Base-by-base conservation (phyloP, 2,113 vertebrate species). In the Leptobrachium ailaonicum region DNA sequence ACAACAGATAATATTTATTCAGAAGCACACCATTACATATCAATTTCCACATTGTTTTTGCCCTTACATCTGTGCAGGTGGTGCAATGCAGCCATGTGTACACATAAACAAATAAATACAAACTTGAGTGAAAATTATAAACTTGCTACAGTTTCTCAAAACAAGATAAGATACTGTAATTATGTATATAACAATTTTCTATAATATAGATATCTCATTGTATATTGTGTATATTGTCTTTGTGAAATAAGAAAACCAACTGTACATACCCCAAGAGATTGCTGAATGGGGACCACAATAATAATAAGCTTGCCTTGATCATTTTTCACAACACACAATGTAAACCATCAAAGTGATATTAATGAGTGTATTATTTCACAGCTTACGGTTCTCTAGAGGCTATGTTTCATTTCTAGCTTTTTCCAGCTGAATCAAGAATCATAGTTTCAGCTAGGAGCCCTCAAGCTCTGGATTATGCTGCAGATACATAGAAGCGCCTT, bases 331-430 rank as follows among this genome's bases (percentile, higher is more conserved):
- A 71, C 66, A 76, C 47, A 71, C 75, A 79, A 63, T 70, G 82
- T 72, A 84, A 82, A 79, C 63, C 77, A 82, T 87, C 83, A 66
- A 73, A 45, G 32, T 56, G 82, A 47, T 83, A 84, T 85, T 80
- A 85, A 74, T 77, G 75, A 76, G 44, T 41, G 66, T 84, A 85
- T 76, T 69, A 83, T 82, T 87, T 82, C 73, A 81, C 70, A 87
- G 75, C 67, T 44, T 72, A 76, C 3, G 78, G 14, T 79, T 40
- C 71, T 86, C 79, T 73, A 47, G 84, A 84, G 67, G 72, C 1
- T 75, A 9, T 6, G 64, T 82, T 86, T 86, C 71, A 77, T 4
- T 68, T 85, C 71, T 83, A 45, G 71, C 14, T 63, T 81, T 85
- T 84, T 40, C 63, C 80, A 84, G 45, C 54, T 83, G 73, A 83